Percentiles rank a stretch among this genome's conserved stretches.
phyloP scores from a whole-genome alignment of 2,113 vertebrate species.

The Arizona elegans region DNA sequence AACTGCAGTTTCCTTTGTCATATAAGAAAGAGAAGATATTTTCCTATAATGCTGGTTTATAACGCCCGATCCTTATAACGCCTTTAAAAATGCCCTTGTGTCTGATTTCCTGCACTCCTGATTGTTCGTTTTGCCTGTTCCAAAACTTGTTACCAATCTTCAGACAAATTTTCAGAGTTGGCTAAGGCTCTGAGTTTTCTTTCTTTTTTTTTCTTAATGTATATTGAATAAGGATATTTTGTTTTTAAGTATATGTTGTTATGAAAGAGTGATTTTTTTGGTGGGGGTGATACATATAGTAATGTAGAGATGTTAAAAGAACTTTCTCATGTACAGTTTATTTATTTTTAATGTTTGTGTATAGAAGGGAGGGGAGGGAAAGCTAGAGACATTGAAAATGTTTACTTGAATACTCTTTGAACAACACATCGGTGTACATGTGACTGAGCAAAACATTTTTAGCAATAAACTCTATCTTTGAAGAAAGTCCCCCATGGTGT shows the following conservation, averaged over 20 bases:
- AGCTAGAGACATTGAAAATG: slow-evolving; percentile 83
- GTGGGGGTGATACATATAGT: slow-evolving; percentile 73
- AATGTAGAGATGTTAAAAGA: slow-evolving; percentile 80
- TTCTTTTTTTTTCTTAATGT: slow-evolving; percentile 80
- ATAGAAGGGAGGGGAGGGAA: slow-evolving; percentile 71
- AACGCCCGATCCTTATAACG: slow-evolving; percentile 19
- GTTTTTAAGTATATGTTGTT: slow-evolving; percentile 76
- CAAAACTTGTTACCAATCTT: slow-evolving; percentile 76
- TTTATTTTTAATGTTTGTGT: slow-evolving; percentile 91
- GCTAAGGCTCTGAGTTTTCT: slow-evolving; percentile 60
- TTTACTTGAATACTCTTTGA: slow-evolving; percentile 92
- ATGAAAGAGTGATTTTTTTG: slow-evolving; percentile 81
- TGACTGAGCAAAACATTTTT: slow-evolving; percentile 75
- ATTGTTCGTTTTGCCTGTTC: slow-evolving; percentile 32
- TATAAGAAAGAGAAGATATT: slow-evolving; percentile 62
- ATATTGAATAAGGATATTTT: slow-evolving; percentile 77
- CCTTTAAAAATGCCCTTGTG: slow-evolving; percentile 26
- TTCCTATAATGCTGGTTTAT: slow-evolving; percentile 58
- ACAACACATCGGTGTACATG: slow-evolving; percentile 86
- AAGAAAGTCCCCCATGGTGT: slow-evolving; percentile 61
- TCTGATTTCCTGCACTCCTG: slow-evolving; percentile 43
- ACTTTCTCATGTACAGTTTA: slow-evolving; percentile 84
- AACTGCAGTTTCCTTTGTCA: slow-evolving; percentile 36
- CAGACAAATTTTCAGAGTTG: slow-evolving; percentile 80
- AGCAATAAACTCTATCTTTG: slow-evolving; percentile 89